Evolutionary conservation across 2,888 invertebrate genomes (phyloP), one percentile per base, ranked within the genome.

Genomic region (Catocala sponsa): DNA sequence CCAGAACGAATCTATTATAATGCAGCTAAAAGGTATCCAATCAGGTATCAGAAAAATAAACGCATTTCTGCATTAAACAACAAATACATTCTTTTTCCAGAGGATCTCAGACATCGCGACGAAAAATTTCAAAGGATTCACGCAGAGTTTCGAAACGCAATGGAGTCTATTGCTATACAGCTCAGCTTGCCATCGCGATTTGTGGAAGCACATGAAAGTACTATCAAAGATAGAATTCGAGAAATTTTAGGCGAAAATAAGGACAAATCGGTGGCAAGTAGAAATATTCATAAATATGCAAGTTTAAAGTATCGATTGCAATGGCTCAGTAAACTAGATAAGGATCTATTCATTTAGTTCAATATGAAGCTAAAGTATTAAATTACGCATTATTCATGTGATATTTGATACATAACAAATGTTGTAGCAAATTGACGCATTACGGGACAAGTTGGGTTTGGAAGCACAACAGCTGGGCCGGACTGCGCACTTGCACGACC

Each of bases 191-290:
- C 97, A 1, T 95, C 96, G 35, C 90, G 96, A 70, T 97, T 96
- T 84, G 96, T 97, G 4, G 98, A 98, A 80, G 96, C 97, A 0
- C 96, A 97, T 61, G 98, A 98, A 85, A 95, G 95, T 54, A 95
- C 97, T 41, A 97, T 98, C 66, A 97, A 97, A 85, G 98, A 98
- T 68, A 95, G 97, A 69, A 95, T 98, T 58, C 95, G 97, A 13
- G 97, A 98, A 87, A 95, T 97, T 49, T 90, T 97, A 35, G 95
- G 95, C 63, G 98, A 98, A 63, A 97, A 97, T 86, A 97, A 97
- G 86, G 97, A 97, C 69, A 96, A 97, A 92, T 93, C 95, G 76
- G 95, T 96, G 88, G 98, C 97, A 95, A 89, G 95, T 87, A 44
- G 5, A 5, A 33, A 32, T 49, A 11, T 49, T 9, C 6, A 38